Conservation (phyloP, 2,888 invertebrate genomes). For the Pheosia gnoma region DNA sequence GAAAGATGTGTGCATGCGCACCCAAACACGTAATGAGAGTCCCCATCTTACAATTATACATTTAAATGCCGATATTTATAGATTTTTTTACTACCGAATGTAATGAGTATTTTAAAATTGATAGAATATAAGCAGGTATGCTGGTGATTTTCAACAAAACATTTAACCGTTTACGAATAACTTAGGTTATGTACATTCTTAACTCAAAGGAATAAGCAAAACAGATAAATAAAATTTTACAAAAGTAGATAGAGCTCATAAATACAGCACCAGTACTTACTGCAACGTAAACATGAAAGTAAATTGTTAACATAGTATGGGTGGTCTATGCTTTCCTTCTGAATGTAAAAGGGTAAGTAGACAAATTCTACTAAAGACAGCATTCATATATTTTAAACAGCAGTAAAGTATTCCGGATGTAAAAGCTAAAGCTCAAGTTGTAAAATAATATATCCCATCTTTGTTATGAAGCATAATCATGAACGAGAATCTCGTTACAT, state of each 20-base stretch:
- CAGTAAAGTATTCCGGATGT: slow-evolving; percentile 33
- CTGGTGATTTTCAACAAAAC: too few relatives aligned
- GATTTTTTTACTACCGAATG: slow-evolving; percentile 48
- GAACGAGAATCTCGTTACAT: slow-evolving; percentile 33
- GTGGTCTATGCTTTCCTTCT: too few relatives aligned
- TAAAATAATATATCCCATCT: slow-evolving; percentile 35
- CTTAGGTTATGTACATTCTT: too few relatives aligned
- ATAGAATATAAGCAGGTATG: slow-evolving; percentile 8
- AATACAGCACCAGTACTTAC: too few relatives aligned
- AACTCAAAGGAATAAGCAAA: too few relatives aligned
- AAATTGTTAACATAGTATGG: too few relatives aligned
- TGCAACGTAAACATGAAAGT: too few relatives aligned
- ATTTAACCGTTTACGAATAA: too few relatives aligned
- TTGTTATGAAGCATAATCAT: slow-evolving; percentile 62
- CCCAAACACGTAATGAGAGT: slow-evolving; percentile 57
- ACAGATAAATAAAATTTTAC: too few relatives aligned
- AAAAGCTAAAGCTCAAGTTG: slow-evolving; percentile 34
- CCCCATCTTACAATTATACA: slow-evolving; percentile 61
- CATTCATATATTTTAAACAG: neutral
- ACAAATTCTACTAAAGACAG: too few relatives aligned
- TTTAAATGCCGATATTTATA: slow-evolving; percentile 61
- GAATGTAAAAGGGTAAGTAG: too few relatives aligned
- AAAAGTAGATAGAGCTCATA: too few relatives aligned
- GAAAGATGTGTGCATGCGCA: slow-evolving; percentile 67
- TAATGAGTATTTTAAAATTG: slow-evolving; percentile 57